These are phyloP conservation scores for Volucella inflata DNA, from an alignment of 2,888 invertebrate species.

Conservation along the genomic window DNA sequence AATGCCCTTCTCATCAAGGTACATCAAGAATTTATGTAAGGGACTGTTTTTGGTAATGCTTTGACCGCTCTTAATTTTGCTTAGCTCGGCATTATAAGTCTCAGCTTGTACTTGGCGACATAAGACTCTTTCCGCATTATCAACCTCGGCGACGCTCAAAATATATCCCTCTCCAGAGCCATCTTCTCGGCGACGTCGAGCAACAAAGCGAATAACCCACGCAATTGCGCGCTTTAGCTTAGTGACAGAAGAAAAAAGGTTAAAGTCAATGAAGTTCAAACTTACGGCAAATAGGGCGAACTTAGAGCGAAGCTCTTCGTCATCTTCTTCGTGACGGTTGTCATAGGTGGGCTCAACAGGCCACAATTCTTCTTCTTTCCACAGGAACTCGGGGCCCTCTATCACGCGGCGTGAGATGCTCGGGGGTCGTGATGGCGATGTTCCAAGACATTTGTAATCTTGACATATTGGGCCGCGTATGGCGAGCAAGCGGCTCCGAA, in stretches of 20 bases:
- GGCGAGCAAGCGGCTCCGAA: slow-evolving; percentile 15
- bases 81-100: not conserved
- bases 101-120: not conserved
- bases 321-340: too few relatives aligned
- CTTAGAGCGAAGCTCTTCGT: too few relatives aligned
- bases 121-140: not conserved
- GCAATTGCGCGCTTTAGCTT: not conserved
- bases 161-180: not conserved
- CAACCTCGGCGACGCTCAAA: not conserved
- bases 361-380: too few relatives aligned
- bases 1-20: too few relatives aligned
- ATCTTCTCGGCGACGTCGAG: not conserved
- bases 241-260: slow-evolving; percentile 64
- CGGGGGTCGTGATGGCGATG: not conserved
- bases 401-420: too few relatives aligned
- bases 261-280: too few relatives aligned
- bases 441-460: slow-evolving; percentile 9
- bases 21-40: too few relatives aligned
- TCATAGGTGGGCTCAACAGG: slow-evolving; percentile 23
- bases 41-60: too few relatives aligned
- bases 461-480: too few relatives aligned
- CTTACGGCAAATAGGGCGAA: too few relatives aligned
- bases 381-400: too few relatives aligned
- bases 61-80: too few relatives aligned
- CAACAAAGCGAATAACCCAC: not conserved